Evolutionary conservation across 2,113 vertebrate genomes (phyloP).

Genomic region (Tiliqua scincoides): DNA sequence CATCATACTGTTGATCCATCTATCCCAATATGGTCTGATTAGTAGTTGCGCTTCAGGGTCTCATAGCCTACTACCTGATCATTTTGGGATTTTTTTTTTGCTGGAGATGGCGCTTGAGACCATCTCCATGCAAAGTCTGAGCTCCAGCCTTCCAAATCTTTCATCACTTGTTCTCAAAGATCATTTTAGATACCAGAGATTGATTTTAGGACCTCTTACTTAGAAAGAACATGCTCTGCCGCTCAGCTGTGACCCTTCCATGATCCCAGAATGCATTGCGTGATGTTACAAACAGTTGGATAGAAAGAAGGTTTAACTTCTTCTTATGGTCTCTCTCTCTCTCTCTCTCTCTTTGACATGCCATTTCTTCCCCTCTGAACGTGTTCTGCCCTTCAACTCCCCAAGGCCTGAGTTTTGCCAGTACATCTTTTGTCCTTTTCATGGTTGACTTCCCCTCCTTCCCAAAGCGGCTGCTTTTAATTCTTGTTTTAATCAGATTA

Average conservation of each 20-base stretch:
- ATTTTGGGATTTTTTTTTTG: no score
- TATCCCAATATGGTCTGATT: neutral
- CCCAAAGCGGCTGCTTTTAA: constrained; percentile 48
- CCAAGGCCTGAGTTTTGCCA: constrained; percentile 36
- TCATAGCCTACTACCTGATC: neutral
- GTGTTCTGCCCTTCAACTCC: constrained; percentile 69
- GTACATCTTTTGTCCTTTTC: neutral
- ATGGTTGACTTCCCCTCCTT: constrained; percentile 60
- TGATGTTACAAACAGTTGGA: neutral
- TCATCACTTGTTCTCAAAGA: no score
- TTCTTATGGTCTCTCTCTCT: neutral
- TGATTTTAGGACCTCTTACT: neutral
- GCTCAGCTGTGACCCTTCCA: neutral
- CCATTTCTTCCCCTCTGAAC: constrained; percentile 29
- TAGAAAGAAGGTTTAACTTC: neutral
- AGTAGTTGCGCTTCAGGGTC: neutral
- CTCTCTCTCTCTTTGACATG: neutral
- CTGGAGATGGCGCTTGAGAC: no score
- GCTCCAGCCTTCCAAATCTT: no score
- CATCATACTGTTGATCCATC: no score
- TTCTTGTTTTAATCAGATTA: constrained; percentile 37
- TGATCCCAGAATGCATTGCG: neutral
- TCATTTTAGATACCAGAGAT: neutral
- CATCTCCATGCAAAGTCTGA: no score
- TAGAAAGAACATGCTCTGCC: neutral